Evolutionary conservation across 2,113 vertebrate species (phyloP), one percentile per base, ranked within the genome.

Genomic region (Candoia aspera): DNA sequence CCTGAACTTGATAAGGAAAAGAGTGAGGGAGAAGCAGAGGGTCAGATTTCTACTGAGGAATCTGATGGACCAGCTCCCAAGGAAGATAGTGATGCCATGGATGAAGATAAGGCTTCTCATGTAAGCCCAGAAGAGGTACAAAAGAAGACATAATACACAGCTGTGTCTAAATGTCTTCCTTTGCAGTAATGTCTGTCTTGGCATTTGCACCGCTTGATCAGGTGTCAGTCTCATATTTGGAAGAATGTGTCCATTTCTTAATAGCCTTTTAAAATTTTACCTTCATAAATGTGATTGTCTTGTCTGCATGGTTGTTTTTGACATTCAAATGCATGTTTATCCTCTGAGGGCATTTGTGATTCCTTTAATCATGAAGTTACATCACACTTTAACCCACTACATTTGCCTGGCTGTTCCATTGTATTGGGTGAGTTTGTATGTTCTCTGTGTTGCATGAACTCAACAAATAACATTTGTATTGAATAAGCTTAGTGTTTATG

Each of bases 1-100:
- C 98, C 98, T 0, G 98, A 99, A 93, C 98, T 99, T 11, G 98
- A 98, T 92, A 97, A 98, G 26, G 98, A 99, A 93, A 98, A 97
- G 97, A 98, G 97, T 0, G 97, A 98, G 95, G 97, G 54, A 0
- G 97, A 98, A 93, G 96, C 96, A 0, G 97, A 98, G 91, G 95
- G 96, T 91, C 92, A 95, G 84, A 94, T 96, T 93, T 97, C 97
- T 91, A 93, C 97, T 58, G 96, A 96, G 93, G 97, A 97, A 33
- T 88, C 96, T 95, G 95, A 93, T 93, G 97, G 97, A 94, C 93
- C 93, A 89, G 94, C 84, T 92, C 84, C 96, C 0, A 59, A 94
- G 90, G 94, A 95, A 88, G 97, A 97, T 57, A 97, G 97, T 3
- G 97, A 97, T 90, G 55, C 49, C 10, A 97, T 97, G 95, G 96